Evolutionary conservation across 2,113 vertebrate species (phyloP), one percentile per base, ranked within the genome.

Genomic region (Pseudonaja textilis): DNA sequence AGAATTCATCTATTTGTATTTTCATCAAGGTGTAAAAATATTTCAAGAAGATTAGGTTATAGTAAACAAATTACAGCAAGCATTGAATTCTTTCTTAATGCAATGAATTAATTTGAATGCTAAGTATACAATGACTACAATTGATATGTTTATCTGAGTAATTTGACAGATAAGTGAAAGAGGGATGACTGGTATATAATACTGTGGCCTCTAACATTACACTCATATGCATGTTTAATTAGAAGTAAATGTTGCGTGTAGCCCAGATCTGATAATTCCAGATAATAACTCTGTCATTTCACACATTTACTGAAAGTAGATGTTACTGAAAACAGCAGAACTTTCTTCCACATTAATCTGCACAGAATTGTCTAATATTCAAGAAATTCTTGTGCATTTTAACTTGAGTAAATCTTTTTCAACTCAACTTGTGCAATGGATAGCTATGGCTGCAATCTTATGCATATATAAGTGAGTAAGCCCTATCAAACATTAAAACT

Each of bases 61-160:
- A 93, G 93, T 95, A 94, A 95, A 86, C 29, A 89, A 94, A 96
- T 94, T 61, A 59, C 92, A 95, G 95, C 94, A 96, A 95, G 95
- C 47, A 0, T 92, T 96, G 95, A 93, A 11, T 61, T 61, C 9
- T 61, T 61, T 11, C 52, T 0, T 6, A 94, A 93, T 93, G 64
- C 0, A 90, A 74, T 90, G 74, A 94, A 90, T 81, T 81, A 61
- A 81, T 81, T 81, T 81, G 42, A 81, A 81, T 42, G 18, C 92
- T 93, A 1, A 39, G 92, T 89, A 89, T 57, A 23, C 87, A 91
- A 88, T 89, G 56, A 59, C n/a, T 64, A 87, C 86, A 93, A 34
- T 89, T 20, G n/a, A 92, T 94, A 64, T 92, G 42, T 25, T 89
- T 64, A 89, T n/a, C n/a, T 61, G n/a, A 91, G 2, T 61, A 90